phyloP scores from a whole-genome alignment of 2,113 vertebrate species.

The Pithys albifrons region DNA sequence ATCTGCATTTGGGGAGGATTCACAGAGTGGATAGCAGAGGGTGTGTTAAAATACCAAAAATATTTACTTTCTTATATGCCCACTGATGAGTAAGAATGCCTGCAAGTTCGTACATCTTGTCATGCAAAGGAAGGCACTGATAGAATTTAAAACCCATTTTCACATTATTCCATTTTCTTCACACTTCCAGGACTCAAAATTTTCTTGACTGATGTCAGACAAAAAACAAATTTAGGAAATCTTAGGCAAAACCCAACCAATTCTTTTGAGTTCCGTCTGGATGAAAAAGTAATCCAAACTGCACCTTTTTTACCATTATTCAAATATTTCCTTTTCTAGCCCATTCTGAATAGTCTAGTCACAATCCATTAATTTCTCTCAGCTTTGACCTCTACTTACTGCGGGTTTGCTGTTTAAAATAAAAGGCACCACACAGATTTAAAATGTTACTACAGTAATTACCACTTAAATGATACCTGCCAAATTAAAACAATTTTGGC shows the following conservation, averaged over 20 bases:
- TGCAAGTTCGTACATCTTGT: neutral
- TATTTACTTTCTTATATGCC: neutral
- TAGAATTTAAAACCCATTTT: neutral
- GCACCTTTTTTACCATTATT: neutral
- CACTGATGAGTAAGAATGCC: neutral
- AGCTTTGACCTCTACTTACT: neutral
- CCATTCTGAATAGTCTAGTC: neutral
- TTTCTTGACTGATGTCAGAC: neutral
- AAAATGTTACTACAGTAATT: slow-evolving; percentile 12
- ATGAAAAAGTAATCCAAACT: neutral
- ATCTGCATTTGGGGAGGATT: neutral
- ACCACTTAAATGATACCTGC: neutral
- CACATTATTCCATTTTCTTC: neutral
- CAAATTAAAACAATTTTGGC: slow-evolving; percentile 29
- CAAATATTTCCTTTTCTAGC: neutral
- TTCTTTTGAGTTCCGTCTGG: neutral
- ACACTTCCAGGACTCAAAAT: neutral
- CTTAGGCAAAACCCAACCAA: neutral
- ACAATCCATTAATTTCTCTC: slow-evolving; percentile 1
- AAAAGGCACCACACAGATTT: neutral
- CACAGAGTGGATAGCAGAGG: neutral
- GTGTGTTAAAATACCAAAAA: neutral
- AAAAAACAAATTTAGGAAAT: neutral
- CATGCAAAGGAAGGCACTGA: neutral
- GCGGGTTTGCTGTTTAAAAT: neutral